phyloP scores from a whole-genome alignment of 2,888 invertebrate species.

The Drosophila quinaria region DNA sequence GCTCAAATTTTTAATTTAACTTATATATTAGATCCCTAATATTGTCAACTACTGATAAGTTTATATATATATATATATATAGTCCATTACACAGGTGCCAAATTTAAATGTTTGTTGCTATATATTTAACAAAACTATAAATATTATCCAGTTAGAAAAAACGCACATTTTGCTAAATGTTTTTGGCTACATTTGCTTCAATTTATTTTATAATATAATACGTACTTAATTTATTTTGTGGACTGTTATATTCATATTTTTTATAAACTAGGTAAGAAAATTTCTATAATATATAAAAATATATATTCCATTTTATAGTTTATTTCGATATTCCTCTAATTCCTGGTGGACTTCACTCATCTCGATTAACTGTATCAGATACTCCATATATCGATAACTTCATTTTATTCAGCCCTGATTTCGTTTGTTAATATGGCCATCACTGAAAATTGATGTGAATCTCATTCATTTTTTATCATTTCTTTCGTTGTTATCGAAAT shows the following conservation, averaged over 20 bases:
- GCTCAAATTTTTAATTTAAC: too few species aligned
- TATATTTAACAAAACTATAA: too few species aligned
- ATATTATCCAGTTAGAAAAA: too few species aligned
- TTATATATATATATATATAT: too few species aligned
- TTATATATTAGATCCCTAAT: too few species aligned
- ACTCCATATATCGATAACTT: slow-evolving; percentile 8
- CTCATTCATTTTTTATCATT: background rate
- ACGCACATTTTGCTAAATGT: too few species aligned
- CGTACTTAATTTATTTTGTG: background rate
- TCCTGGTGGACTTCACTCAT: background rate
- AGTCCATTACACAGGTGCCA: too few species aligned
- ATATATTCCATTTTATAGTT: background rate
- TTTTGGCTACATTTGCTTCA: too few species aligned
- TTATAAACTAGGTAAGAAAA: too few species aligned
- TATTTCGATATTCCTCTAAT: background rate
- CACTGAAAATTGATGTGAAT: slow-evolving; percentile 17
- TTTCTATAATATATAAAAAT: background rate
- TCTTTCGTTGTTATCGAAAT: slow-evolving; percentile 67
- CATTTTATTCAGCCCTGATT: background rate
- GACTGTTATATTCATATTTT: background rate
- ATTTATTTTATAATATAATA: too few species aligned
- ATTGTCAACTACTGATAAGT: too few species aligned
- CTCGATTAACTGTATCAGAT: background rate
- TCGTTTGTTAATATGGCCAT: slow-evolving; percentile 16
- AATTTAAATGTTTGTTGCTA: too few species aligned